Conservation (phyloP, 2,888 invertebrate species). For the Zeuzera pyrina region DNA sequence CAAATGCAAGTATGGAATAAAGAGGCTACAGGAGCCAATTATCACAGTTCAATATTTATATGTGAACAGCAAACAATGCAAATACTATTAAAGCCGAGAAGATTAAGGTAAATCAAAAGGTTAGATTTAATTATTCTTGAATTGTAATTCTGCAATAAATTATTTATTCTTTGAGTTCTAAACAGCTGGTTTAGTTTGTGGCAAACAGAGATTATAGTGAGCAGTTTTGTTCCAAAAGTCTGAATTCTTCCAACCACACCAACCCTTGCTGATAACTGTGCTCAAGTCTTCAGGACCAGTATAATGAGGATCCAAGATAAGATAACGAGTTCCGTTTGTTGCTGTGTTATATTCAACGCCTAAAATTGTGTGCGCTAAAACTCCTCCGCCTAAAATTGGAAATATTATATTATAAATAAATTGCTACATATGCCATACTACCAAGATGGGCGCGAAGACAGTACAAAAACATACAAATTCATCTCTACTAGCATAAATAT, state of each 20-base stretch:
- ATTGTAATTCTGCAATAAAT: no score
- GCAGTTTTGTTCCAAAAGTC: slow-evolving; percentile 97
- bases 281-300: slow-evolving; percentile 89
- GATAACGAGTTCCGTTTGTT: slow-evolving; percentile 87
- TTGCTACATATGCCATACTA: neutral
- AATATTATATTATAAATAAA: neutral
- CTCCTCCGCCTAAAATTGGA: slow-evolving; percentile 86
- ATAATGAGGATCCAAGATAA: slow-evolving; percentile 99
- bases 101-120: no score
- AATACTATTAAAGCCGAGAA: no score
- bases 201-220: slow-evolving; percentile 97
- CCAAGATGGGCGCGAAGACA: no score
- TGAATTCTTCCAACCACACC: slow-evolving; percentile 97
- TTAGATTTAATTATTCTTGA: no score
- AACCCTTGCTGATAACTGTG: slow-evolving; percentile 85
- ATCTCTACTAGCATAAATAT: no score
- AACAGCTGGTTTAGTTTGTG: slow-evolving; percentile 70
- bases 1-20: slow-evolving; percentile 10
- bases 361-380: slow-evolving; percentile 97
- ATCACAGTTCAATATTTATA: slow-evolving; percentile 11
- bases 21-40: slow-evolving; percentile 9
- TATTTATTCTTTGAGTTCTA: no score
- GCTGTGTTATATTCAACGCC: slow-evolving; percentile 91
- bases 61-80: neutral
- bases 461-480: no score